Base-by-base conservation (phyloP, 2,888 invertebrate species). In the Oligia latruncula region DNA sequence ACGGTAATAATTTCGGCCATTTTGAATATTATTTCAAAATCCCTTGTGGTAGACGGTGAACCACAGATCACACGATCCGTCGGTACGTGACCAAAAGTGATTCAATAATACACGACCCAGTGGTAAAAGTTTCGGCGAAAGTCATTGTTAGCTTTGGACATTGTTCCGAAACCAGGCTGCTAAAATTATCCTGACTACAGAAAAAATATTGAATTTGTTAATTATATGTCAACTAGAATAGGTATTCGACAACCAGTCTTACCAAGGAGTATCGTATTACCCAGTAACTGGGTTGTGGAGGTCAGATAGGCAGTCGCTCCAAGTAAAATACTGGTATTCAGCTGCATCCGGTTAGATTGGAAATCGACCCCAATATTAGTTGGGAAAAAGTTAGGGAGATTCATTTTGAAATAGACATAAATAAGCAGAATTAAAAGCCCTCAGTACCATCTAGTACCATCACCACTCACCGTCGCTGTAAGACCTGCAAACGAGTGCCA, bases 401-500 rank as follows among this genome's bases (percentile, higher is more conserved):
- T 58, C 9, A 58, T 60, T 60, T n/a, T 60, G 58, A 60, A 71
- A 55, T 23, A 71, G 0, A 74, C 9, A 29, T 13, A 52, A 73
- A 65, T 40, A 49, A 43, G 15, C 15, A 15, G 52, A 35, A 60
- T 82, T 46, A 60, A 66, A 52, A 58, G 52, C 55, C 13, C 40
- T 29, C 5, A 35, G 49, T 49, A 68, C 55, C 40, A 60, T 9
- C 15, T n/a, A 58, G 74, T 74, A 15, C n/a, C 64, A 49, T 62
- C 60, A 52, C 35, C 55, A 15, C 8, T 52, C 58, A 13, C 46
- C 29, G 20, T 58, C 43, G 58, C 66, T 64, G 74, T 60, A 80
- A 49, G 67, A 67, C 64, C 66, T 70, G 71, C 77, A 55, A 82
- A 81, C 74, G 76, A 88, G 87, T 55, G 17, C 67, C 82, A 87